Percentiles rank a stretch among this genome's conserved stretches.
Evolutionary conservation across 2,797 vertebrate genomes (phyloP).

Genomic region (Taenioides sp.): DNA sequence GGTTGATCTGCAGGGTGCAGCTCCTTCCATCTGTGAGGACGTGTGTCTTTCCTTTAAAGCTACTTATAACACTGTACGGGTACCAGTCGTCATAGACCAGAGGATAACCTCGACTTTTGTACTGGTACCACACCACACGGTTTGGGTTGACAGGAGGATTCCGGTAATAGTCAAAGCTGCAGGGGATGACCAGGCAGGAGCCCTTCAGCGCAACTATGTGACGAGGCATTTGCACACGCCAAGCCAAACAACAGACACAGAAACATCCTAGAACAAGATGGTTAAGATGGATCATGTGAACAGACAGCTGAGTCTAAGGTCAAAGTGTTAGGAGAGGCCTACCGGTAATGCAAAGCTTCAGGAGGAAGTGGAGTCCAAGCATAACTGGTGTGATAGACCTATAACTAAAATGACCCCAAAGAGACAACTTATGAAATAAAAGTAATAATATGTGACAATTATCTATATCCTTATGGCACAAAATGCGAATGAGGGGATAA

Average conservation of each 20-base stretch:
- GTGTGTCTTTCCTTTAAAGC: slow-evolving; percentile 34
- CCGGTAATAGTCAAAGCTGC: slow-evolving; percentile 43
- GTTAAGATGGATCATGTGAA: not conserved
- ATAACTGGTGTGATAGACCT: slow-evolving; percentile 28
- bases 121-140: slow-evolving; percentile 66
- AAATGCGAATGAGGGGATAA: not conserved
- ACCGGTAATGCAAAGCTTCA: slow-evolving; percentile 48
- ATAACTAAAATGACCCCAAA: slow-evolving; percentile 16
- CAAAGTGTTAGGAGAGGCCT: slow-evolving; percentile 8
- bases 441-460: not conserved
- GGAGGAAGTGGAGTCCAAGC: slow-evolving; percentile 24
- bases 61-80: accelerated
- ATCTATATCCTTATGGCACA: not conserved
- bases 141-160: slow-evolving; percentile 27
- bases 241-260: slow-evolving; percentile 30
- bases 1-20: slow-evolving; percentile 54
- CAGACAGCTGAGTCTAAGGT: not conserved
- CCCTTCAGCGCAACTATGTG: slow-evolving; percentile 37
- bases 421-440: not conserved
- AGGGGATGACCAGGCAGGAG: slow-evolving; percentile 71
- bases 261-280: slow-evolving; percentile 33
- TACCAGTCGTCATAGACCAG: slow-evolving; percentile 43
- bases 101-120: slow-evolving; percentile 41
- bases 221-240: slow-evolving; percentile 48
- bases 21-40: accelerated